These are phyloP conservation scores for Andrena bucephala DNA, from an alignment of 2,888 invertebrate species.

Conservation along the genomic window DNA sequence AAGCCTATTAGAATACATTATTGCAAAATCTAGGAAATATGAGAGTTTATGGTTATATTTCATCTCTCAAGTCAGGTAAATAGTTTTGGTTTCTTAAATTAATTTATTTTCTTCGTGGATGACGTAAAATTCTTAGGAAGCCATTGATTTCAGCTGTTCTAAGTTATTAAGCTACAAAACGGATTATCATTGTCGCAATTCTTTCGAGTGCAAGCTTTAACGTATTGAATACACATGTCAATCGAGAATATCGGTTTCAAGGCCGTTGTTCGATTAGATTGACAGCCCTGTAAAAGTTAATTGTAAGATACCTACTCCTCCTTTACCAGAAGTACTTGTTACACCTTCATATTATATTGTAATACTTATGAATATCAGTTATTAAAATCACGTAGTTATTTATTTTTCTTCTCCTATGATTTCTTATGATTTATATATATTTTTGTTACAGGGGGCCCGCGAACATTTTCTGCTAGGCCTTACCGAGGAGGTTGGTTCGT, in stretches of 20 bases:
- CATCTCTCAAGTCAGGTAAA: neutral
- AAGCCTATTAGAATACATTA: no score
- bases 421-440: constrained; percentile 84
- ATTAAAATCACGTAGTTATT: constrained; percentile 68
- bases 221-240: neutral
- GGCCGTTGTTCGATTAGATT: constrained; percentile 17
- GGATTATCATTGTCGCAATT: neutral
- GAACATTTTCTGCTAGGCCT: constrained; percentile 84
- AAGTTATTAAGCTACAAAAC: neutral
- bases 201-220: neutral
- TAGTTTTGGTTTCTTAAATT: neutral
- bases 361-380: constrained; percentile 37
- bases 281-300: constrained; percentile 19
- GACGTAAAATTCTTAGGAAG: neutral
- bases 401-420: constrained; percentile 80
- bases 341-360: constrained; percentile 32
- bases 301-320: constrained; percentile 12
- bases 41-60: neutral
- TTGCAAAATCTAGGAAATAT: neutral
- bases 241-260: constrained; percentile 1
- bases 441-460: constrained; percentile 85
- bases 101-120: neutral
- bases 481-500: constrained; percentile 85
- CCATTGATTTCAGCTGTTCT: neutral
- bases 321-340: neutral